Base-by-base conservation (phyloP, 2,888 invertebrate genomes). In the Cryptocephalus moraei region DNA sequence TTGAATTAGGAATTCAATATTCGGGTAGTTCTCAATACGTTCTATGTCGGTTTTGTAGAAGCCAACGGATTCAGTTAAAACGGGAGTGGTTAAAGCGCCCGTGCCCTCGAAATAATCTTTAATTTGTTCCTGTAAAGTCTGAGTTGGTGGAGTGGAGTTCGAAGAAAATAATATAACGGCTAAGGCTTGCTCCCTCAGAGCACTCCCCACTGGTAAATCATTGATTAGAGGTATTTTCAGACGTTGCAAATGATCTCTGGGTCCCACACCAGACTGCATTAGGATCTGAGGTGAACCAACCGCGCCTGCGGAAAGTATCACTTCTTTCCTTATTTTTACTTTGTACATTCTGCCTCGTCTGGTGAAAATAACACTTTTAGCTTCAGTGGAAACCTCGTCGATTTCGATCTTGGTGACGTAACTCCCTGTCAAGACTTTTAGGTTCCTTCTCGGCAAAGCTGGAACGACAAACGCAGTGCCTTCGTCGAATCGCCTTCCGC, bases 271-370 rank as follows among this genome's bases (percentile, higher is more conserved):
- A 0, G 90, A 90, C 10, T 91, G 66, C 84, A 90, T 82, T 41
- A 92, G 67, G 9, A 91, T 67, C 64, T 91, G 90, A 0, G 91
- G 87, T 1, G 88, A 85, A 50, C 85, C 86, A 31, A 91, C 80
- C 1, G 84, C 72, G 6, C 91, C 91, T 0, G 87, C 87, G 9
- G 83, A 79, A n/a, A 91, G 67, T 44, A 91, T 77, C 1, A 91
- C 77, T 68, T 87, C 90, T 53, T 81, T 85, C 8, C 72, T 75
- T 4, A 86, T 86, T 8, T 68, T 64, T 0, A 73, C 74, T 9
- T 63, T 56, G 49, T 69, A 79, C 53, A 73, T 73, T 60, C 62
- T 69, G 11, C 75, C 75, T 49, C 77, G 71, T 62, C 82, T 82
- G 1, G 73, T 58, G 58, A 48, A 50, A 22, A 46, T 41, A 0